Percentiles rank a stretch among this genome's conserved stretches.
These are phyloP conservation scores for Apostichopus leukothele DNA, from an alignment of 53 echinoderm and acorn worm genomes.

Conservation along the genomic window DNA sequence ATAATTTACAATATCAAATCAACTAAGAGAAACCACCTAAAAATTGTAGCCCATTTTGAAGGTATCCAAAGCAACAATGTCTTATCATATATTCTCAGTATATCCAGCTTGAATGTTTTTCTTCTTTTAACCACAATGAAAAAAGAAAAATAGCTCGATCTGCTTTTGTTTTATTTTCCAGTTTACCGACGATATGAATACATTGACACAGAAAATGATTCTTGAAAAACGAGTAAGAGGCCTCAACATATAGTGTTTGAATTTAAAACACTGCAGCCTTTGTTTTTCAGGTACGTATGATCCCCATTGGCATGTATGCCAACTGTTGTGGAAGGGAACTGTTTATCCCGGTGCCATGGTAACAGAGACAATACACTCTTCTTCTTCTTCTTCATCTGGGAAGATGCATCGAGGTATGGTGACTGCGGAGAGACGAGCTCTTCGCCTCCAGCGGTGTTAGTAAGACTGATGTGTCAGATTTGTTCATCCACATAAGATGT, in stretches of 20 bases:
- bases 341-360: conserved; percentile 33
- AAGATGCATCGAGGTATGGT: conserved; percentile 14
- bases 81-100: no score
- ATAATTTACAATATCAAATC: no score
- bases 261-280: conserved; percentile 1
- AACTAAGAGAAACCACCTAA: no score
- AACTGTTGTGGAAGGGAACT: conserved; percentile 29
- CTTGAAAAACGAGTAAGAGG: not conserved
- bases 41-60: no score
- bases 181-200: conserved; percentile 28
- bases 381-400: not conserved
- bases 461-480: conserved; percentile 9
- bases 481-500: conserved; percentile 39
- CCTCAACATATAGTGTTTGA: conserved; percentile 19
- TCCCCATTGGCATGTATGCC: conserved; percentile 29
- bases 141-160: not conserved
- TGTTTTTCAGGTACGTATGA: conserved; percentile 18
- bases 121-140: no score
- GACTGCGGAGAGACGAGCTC: conserved; percentile 9
- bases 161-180: conserved; percentile 12
- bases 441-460: conserved; percentile 15
- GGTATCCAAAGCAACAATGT: no score
- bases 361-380: conserved; percentile 44
- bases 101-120: no score
- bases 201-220: conserved; percentile 37